phyloP scores from a whole-genome alignment of 2,113 vertebrate species.

The Aspiorhynchus laticeps region DNA sequence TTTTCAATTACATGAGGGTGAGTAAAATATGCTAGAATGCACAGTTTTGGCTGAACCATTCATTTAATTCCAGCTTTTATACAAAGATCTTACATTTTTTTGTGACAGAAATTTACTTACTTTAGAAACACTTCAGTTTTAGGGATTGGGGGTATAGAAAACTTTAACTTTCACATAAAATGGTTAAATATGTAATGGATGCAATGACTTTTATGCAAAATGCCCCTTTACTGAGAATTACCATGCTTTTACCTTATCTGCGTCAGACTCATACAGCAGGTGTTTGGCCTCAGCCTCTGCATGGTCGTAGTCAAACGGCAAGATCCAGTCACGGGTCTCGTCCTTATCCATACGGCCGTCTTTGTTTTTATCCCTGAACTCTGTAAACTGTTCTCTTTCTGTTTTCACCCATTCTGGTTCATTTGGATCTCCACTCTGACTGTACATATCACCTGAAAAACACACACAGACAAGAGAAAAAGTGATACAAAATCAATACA shows the following conservation, averaged over 20 bases:
- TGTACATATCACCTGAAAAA: constrained; percentile 93
- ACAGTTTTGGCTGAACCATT: background rate
- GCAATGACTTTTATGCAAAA: background rate
- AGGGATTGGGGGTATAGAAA: background rate
- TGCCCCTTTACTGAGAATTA: background rate
- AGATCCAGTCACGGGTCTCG: constrained; percentile 96
- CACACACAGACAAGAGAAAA: background rate
- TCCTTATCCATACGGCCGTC: constrained; percentile 97
- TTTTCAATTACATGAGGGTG: background rate
- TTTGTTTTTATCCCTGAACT: constrained; percentile 94
- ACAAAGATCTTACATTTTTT: background rate
- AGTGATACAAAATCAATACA: background rate
- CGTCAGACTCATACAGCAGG: constrained; percentile 92
- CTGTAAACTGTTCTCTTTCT: constrained; percentile 91
- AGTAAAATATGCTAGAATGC: background rate
- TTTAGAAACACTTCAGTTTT: too few relatives aligned
- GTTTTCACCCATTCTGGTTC: constrained; percentile 98
- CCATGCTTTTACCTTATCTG: constrained; percentile 81
- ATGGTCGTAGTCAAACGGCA: constrained; percentile 95
- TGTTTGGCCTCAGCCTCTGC: constrained; percentile 95
- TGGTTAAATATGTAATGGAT: background rate
- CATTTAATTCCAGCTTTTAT: background rate
- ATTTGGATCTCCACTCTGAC: constrained; percentile 83
- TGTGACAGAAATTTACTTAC: background rate
- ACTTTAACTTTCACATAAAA: background rate